phyloP scores from a whole-genome alignment of 2,113 vertebrate genomes.

The Pterocles burchelli region DNA sequence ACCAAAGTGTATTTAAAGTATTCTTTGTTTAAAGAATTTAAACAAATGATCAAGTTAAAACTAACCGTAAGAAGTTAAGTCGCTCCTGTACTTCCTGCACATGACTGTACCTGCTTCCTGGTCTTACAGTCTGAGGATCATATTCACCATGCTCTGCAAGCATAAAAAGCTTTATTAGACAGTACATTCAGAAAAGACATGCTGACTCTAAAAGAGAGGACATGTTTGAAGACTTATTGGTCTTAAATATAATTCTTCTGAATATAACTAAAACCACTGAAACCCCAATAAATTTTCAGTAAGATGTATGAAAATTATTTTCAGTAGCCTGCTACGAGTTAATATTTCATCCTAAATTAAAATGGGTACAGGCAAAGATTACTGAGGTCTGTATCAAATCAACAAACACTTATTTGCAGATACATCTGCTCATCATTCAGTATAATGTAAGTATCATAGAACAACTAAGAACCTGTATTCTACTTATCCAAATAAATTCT shows the following conservation, averaged over 20 bases:
- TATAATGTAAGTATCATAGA: not conserved
- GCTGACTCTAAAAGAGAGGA: not conserved
- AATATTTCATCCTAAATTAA: not conserved
- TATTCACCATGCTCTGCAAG: constrained; percentile 93
- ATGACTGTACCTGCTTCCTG: constrained; percentile 97
- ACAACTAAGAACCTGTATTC: not conserved
- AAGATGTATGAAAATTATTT: not conserved
- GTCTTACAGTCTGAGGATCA: constrained; percentile 96
- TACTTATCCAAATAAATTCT: not conserved
- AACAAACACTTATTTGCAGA: not conserved
- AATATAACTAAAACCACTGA: not conserved
- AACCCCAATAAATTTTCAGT: not conserved
- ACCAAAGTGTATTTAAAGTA: not conserved
- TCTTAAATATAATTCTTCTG: not conserved
- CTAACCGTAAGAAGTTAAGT: constrained; percentile 95
- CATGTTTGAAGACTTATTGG: not conserved
- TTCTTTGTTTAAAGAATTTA: not conserved
- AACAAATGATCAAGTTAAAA: not conserved
- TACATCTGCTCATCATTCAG: not conserved
- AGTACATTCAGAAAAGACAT: not conserved
- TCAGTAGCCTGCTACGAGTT: not conserved
- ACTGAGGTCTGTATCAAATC: not conserved
- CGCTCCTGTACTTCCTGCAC: constrained; percentile 98
- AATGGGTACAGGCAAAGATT: not conserved
- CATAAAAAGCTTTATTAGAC: constrained; percentile 19